Evolutionary conservation across 1,140 invertebrate genomes (phyloP).

Genomic region (Dendrolimus punctatus): DNA sequence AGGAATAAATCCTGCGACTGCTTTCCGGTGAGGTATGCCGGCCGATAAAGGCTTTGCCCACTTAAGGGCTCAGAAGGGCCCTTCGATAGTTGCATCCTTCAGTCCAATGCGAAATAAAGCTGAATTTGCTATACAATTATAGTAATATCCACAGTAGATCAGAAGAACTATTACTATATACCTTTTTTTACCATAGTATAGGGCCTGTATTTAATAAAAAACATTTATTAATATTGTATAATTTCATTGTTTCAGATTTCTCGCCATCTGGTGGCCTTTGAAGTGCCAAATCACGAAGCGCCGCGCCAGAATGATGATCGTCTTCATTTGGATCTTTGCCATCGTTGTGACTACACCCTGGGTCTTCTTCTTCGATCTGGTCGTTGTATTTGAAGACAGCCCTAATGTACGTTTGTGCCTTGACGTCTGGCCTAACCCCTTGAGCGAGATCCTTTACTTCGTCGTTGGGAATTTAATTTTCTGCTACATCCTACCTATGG

Average conservation of each 20-base stretch:
- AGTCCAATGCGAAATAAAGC: no score
- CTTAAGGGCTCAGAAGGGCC: no score
- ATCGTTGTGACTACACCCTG: conserved; percentile 89
- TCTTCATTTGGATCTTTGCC: conserved; percentile 93
- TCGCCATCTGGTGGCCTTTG: conserved; percentile 95
- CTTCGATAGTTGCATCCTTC: no score
- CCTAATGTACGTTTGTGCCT: conserved; percentile 82
- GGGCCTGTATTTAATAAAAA: no score
- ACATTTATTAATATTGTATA: no score
- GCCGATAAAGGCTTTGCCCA: no score
- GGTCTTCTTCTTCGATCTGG: conserved; percentile 91
- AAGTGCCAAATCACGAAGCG: conserved; percentile 92
- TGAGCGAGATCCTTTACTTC: conserved; percentile 88
- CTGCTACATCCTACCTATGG: conserved; percentile 94
- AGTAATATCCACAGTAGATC: no score
- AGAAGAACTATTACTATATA: no score
- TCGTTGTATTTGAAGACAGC: conserved; percentile 80
- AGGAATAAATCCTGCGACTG: no score
- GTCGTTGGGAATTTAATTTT: conserved; percentile 90
- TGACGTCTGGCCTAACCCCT: conserved; percentile 87
- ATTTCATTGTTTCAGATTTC: conserved; percentile 83
- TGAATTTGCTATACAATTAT: no score
- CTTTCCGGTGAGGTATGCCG: no score
- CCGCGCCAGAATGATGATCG: conserved; percentile 87
- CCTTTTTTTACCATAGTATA: no score